Evolutionary conservation across 2,888 invertebrate species (phyloP), one percentile per base, ranked within the genome.

Genomic region (Microctonus brassicae): DNA sequence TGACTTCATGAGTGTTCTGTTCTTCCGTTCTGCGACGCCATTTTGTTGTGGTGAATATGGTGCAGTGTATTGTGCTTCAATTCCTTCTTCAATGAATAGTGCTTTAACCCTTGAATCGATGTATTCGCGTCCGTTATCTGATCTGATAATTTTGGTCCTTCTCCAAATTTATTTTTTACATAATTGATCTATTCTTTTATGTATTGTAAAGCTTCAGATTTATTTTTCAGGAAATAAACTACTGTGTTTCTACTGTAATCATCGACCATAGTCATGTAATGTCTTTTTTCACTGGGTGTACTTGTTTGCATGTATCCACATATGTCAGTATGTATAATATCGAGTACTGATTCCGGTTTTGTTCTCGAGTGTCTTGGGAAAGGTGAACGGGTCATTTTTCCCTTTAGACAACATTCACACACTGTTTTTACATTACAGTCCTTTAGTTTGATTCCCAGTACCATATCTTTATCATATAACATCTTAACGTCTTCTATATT

Each of bases 341-440:
- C 74, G 53, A 76, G 53, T 68, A 33, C 55, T n/a, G 61, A 58
- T 13, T n/a, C 36, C 60, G 77, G 57, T 69, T 71, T 75, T 6
- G 33, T 73, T 20, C 53, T 67, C 52, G 74, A 58, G 55, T 69
- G 65, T 34, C 76, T 76, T 20, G 79, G 73, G 64, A 81, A 76
- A 6, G 79, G 70, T 20, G 24, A 36, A 52, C 78, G 72, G 0
- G 76, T 20, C 69, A 79, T 62, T 65, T 82, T 82, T 7, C 76
- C 78, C 68, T 77, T 79, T 2, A 77, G 69, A 20, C 80, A 80
- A n/a, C 74, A 66, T 62, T 77, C 77, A 57, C 79, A 80, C 1
- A 61, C 34, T 33, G 70, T 64, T 57, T 73, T 34, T 6, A 77
- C 65, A 3, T 34, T 17, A 33, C 79, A 81, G 10, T 77, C 69